Percentiles rank a stretch among this genome's conserved stretches.
phyloP scores from a whole-genome alignment of 2,113 vertebrate genomes.

The Excalfactoria chinensis region DNA sequence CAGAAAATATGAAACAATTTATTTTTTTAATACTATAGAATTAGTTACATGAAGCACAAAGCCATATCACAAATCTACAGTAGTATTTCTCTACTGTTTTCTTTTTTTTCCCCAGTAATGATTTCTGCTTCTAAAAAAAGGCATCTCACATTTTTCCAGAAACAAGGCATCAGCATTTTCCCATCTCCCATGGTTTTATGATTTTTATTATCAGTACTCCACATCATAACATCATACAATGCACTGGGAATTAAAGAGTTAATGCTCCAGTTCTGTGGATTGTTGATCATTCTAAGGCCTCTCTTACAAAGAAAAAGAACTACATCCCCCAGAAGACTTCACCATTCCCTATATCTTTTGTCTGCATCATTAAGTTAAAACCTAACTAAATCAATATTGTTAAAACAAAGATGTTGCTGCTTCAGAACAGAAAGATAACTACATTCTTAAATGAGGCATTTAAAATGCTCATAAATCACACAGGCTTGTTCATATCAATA shows the following conservation, averaged over 20 bases:
- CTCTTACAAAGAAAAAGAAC: too few species aligned
- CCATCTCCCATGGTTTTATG: not conserved
- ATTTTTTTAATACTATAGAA: not conserved
- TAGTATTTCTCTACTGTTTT: not conserved
- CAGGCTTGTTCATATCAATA: slow-evolving; percentile 2
- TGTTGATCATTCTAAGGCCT: too few species aligned
- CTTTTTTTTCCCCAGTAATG: not conserved
- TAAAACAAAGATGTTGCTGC: slow-evolving; percentile 28
- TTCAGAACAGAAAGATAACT: slow-evolving; percentile 21
- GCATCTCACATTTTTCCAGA: not conserved
- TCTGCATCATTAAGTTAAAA: slow-evolving; percentile 43
- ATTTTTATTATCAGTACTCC: too few species aligned
- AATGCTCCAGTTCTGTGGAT: too few species aligned
- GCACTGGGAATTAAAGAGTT: too few species aligned
- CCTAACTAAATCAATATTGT: slow-evolving; percentile 42
- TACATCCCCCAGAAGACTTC: too few species aligned
- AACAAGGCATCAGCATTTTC: not conserved
- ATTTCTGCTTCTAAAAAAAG: not conserved
- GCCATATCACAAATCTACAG: not conserved
- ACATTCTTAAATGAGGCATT: slow-evolving; percentile 32
- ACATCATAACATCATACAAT: too few species aligned
- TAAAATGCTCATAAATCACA: not conserved
- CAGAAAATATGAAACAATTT: not conserved
- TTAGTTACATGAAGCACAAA: not conserved
- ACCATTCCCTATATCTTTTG: not conserved